phyloP scores from a whole-genome alignment of 2,888 invertebrate genomes.

The Polietes domitor region DNA sequence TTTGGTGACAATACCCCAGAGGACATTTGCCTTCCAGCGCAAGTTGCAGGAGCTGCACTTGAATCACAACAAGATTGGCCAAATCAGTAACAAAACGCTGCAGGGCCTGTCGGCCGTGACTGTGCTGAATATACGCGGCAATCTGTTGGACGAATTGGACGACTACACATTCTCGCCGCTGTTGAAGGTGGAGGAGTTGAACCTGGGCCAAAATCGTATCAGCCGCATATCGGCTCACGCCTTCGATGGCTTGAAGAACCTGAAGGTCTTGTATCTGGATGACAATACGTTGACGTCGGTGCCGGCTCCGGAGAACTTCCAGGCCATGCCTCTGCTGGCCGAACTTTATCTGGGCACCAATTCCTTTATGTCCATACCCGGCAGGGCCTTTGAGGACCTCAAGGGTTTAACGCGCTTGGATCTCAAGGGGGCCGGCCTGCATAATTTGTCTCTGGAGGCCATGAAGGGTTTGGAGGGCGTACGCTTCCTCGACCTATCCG shows the following conservation, averaged over 20 bases:
- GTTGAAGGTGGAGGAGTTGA: conserved; percentile 90
- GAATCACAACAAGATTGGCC: conserved; percentile 92
- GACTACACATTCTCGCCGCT: conserved; percentile 88
- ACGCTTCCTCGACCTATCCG: conserved; percentile 89
- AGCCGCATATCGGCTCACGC: conserved; percentile 89
- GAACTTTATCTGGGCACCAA: conserved; percentile 93
- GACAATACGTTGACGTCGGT: conserved; percentile 91
- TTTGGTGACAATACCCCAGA: conserved; percentile 89
- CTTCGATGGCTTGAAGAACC: conserved; percentile 88
- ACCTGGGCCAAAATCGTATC: conserved; percentile 92
- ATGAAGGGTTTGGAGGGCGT: conserved; percentile 89
- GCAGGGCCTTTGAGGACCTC: conserved; percentile 90
- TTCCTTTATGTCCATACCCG: conserved; percentile 88
- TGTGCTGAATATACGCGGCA: conserved; percentile 90
- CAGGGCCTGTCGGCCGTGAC: conserved; percentile 89
- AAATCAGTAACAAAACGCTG: conserved; percentile 90
- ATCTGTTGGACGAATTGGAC: conserved; percentile 90
- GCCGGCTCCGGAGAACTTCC: conserved; percentile 87
- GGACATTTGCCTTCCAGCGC: conserved; percentile 90
- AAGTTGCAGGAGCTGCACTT: conserved; percentile 91
- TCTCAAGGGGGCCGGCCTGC: conserved; percentile 89
- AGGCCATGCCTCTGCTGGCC: conserved; percentile 88
- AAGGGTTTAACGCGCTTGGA: conserved; percentile 89
- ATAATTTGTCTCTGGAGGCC: conserved; percentile 89
- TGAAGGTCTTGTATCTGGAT: conserved; percentile 90